phyloP scores from a whole-genome alignment of 2,888 invertebrate genomes.

The Escarpia spicata region DNA sequence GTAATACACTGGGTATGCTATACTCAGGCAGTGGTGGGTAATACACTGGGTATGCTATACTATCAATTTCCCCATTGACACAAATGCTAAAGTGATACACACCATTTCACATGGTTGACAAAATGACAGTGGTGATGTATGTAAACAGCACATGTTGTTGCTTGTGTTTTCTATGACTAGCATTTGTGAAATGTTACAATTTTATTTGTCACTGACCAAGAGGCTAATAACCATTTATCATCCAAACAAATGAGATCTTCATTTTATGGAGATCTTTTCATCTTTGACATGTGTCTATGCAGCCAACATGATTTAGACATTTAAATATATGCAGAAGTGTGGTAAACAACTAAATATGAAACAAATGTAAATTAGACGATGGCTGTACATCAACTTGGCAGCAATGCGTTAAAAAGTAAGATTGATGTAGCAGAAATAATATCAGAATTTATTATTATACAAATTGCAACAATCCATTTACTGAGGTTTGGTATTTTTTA shows the following conservation, averaged over 20 bases:
- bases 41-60: background rate
- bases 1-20: background rate
- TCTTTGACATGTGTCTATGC: background rate
- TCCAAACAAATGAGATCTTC: background rate
- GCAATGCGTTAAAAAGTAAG: background rate
- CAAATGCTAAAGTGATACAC: background rate
- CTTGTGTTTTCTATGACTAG: background rate
- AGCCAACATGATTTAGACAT: background rate
- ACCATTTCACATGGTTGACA: background rate
- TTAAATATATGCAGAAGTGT: background rate
- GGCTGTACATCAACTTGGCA: background rate
- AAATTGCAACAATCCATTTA: background rate
- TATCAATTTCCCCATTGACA: background rate
- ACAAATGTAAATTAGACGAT: background rate
- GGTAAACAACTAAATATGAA: background rate
- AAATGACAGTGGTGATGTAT: background rate
- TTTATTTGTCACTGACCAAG: background rate
- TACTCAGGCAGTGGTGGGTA: background rate
- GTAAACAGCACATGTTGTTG: background rate
- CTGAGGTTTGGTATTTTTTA: background rate
- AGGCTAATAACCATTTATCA: background rate
- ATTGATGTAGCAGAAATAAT: background rate
- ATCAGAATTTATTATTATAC: background rate
- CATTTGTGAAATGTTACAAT: background rate
- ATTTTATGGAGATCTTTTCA: background rate